Conservation (phyloP, 2,888 invertebrate genomes). For the Papilio gigon region DNA sequence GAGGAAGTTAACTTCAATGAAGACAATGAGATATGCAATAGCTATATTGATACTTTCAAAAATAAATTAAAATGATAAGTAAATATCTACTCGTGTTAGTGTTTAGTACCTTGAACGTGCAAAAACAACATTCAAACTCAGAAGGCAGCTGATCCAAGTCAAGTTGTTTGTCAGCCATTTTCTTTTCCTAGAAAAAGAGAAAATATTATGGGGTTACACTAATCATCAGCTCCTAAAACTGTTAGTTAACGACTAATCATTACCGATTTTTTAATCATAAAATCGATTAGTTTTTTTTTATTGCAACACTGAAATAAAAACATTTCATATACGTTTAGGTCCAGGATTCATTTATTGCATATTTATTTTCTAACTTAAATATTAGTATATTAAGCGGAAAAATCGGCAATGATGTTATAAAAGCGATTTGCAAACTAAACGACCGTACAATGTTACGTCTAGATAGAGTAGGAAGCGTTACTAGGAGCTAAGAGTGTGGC, state of each 20-base stretch:
- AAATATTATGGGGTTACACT: constrained; percentile 63
- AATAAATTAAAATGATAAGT: not conserved
- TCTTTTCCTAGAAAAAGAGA: constrained; percentile 85
- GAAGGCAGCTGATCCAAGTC: constrained; percentile 95
- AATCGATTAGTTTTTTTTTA: not conserved
- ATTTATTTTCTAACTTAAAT: too few species aligned
- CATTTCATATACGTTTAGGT: too few species aligned
- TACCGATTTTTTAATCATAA: constrained; percentile 31
- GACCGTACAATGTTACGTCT: constrained; percentile 10
- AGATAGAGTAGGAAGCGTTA: constrained; percentile 40
- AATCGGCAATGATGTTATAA: constrained; percentile 36
- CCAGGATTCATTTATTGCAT: too few species aligned
- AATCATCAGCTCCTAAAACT: constrained; percentile 28
- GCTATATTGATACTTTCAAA: not conserved
- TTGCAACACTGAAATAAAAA: too few species aligned
- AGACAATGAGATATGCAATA: not conserved
- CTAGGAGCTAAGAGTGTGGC: constrained; percentile 47
- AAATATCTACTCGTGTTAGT: constrained; percentile 56
- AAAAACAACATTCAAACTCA: constrained; percentile 98
- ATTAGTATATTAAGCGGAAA: not conserved
- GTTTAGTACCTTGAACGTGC: constrained; percentile 94
- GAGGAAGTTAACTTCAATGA: not conserved
- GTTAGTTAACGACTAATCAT: constrained; percentile 40
- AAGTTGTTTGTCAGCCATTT: constrained; percentile 87
- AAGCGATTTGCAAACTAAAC: constrained; percentile 12